Percentiles rank a stretch among this genome's conserved stretches.
phyloP scores from a whole-genome alignment of 2,113 vertebrate species.

The Rallus limicola region DNA sequence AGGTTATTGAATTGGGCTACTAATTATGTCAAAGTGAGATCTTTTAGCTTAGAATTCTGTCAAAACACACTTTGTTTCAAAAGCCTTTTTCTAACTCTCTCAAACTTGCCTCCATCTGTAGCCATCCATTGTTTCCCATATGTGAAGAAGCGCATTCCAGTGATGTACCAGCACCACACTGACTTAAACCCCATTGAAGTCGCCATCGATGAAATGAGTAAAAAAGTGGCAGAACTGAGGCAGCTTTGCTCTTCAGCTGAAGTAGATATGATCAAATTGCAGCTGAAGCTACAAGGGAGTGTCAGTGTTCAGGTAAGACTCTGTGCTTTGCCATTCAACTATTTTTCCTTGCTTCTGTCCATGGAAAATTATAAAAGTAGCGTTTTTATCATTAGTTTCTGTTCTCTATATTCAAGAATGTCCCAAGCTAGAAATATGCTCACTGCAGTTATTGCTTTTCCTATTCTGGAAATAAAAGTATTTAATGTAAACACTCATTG shows the following conservation, averaged over 20 bases:
- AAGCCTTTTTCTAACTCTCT: background rate
- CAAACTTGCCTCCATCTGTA: constrained; percentile 27
- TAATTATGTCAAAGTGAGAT: background rate
- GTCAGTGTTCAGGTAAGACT: constrained; percentile 95
- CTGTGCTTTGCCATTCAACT: background rate
- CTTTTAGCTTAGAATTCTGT: background rate
- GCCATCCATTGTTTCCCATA: constrained; percentile 97
- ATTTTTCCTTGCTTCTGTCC: background rate
- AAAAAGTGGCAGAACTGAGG: constrained; percentile 91
- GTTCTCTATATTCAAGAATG: background rate
- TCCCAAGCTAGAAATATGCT: background rate
- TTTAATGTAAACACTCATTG: background rate
- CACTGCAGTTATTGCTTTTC: background rate
- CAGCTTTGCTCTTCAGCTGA: constrained; percentile 91
- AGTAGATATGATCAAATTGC: constrained; percentile 98
- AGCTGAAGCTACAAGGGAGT: constrained; percentile 97
- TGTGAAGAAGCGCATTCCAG: constrained; percentile 94
- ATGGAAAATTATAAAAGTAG: background rate
- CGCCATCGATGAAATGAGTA: constrained; percentile 98
- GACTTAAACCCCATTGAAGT: constrained; percentile 98
- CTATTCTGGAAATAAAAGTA: background rate
- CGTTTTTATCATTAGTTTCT: background rate
- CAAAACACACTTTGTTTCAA: background rate
- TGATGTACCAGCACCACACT: constrained; percentile 98
- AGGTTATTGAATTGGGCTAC: background rate